Evolutionary conservation across 2,888 invertebrate genomes (phyloP).

Genomic region (Acanthoscelides obtectus): DNA sequence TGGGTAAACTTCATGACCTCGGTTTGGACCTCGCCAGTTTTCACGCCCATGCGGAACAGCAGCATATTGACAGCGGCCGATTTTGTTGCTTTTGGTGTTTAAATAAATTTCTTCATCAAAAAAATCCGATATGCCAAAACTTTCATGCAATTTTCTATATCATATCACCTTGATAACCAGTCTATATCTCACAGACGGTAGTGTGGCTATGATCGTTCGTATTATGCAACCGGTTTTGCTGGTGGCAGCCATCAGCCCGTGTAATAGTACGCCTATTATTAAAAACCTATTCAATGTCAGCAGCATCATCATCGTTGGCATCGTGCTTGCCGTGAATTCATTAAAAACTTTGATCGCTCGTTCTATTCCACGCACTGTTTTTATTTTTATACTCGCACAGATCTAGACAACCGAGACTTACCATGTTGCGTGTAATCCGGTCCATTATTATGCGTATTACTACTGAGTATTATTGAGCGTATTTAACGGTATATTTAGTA

Average conservation of each 20-base stretch:
- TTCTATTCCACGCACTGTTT: not conserved
- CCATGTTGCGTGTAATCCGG: not conserved
- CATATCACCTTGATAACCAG: not conserved
- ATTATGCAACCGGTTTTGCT: conserved; percentile 30
- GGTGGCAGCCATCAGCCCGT: too few species aligned
- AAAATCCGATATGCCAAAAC: too few species aligned
- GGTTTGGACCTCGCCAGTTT: not conserved
- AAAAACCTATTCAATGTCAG: conserved; percentile 36
- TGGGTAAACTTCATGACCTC: not conserved
- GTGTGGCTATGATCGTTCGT: not conserved
- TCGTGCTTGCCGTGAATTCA: not conserved
- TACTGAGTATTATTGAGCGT: not conserved
- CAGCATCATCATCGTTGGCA: conserved; percentile 23
- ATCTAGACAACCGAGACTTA: not conserved
- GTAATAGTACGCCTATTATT: conserved; percentile 32
- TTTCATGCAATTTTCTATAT: too few species aligned
- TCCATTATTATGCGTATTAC: not conserved
- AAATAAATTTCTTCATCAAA: too few species aligned
- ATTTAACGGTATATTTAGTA: not conserved
- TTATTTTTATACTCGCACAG: not conserved
- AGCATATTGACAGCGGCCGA: not conserved
- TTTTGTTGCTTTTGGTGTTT: not conserved
- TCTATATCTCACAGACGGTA: not conserved
- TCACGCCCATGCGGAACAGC: not conserved
- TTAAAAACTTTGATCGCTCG: not conserved